Percentiles rank a stretch among this genome's conserved stretches.
Conservation (phyloP, 2,888 invertebrate species). For the Geotrupes spiniger region DNA sequence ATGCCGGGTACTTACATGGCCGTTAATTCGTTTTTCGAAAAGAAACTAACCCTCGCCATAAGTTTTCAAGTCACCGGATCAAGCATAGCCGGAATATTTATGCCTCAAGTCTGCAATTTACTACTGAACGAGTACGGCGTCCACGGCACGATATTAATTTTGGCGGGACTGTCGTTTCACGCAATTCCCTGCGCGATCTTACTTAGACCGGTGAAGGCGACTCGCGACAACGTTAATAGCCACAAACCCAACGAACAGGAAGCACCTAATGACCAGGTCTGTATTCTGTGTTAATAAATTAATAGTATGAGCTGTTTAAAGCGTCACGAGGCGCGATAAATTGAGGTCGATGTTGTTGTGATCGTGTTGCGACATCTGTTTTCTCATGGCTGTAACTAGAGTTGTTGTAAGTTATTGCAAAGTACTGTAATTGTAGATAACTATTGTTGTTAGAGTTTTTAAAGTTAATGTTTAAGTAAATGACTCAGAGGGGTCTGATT, state of each 20-base stretch:
- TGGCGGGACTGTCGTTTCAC: constrained; percentile 52
- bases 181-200: constrained; percentile 51
- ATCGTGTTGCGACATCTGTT: no score
- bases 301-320: no score
- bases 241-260: constrained; percentile 12
- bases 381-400: no score
- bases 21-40: constrained; percentile 52
- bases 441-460: no score
- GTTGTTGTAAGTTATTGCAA: no score
- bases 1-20: constrained; percentile 52
- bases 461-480: no score
- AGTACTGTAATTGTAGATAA: no score
- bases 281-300: neutral
- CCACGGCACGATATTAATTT: constrained; percentile 51
- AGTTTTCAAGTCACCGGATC: constrained; percentile 52
- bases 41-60: constrained; percentile 51
- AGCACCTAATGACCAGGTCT: constrained; percentile 15
- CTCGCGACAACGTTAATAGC: no score
- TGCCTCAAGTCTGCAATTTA: constrained; percentile 51
- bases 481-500: no score
- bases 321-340: no score
- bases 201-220: constrained; percentile 47
- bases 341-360: no score
- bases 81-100: constrained; percentile 51
- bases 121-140: constrained; percentile 46